Base-by-base conservation (phyloP, 2,888 invertebrate genomes). In the Endomychus coccineus region DNA sequence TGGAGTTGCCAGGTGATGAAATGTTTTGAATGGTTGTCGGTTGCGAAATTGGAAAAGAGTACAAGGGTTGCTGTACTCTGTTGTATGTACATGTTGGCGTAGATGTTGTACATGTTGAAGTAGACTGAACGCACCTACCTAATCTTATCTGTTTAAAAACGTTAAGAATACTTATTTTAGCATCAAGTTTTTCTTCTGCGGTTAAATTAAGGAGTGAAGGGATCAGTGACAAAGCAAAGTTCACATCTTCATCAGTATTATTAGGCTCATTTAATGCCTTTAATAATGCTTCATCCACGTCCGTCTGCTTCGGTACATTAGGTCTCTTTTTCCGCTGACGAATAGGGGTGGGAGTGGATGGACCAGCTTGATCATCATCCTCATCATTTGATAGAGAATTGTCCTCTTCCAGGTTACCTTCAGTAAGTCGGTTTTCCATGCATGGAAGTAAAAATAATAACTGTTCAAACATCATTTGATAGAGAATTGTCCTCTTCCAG, bases 281-380 rank as follows among this genome's bases (percentile, higher is more conserved):
- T 21, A 41, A 33, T 28, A 40, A 40, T 15, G 36, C 36, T 32
- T 37, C 37, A 37, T 41, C 34, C 16, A 37, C 15, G 14, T 37
- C 37, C 15, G 36, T 32, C 27, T 36, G 35, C 16, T 33, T 40
- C 32, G 40, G 28, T 36, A 30, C 12, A 36, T 17, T 36, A 21
- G 15, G 10, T 32, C 35, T 36, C 22, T 51, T 77, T 27, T 33
- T 25, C 27, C 32, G 16, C 27, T 25, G 27, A 19, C 16, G 27
- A 14, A 34, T 34, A 36, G 16, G 39, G 12, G 30, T 35, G 12
- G 39, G 22, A 40, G 31, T 42, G 27, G 39, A 40, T 21, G 39
- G 30, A 36, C 40, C 42, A 40, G 42, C 14, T 36, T 31, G 36
- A 12, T 40, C 36, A 29, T 42, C 34, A 30, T 36, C 42, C 10